phyloP scores from a whole-genome alignment of 2,797 vertebrate genomes.

The Glyptemys insculpta region DNA sequence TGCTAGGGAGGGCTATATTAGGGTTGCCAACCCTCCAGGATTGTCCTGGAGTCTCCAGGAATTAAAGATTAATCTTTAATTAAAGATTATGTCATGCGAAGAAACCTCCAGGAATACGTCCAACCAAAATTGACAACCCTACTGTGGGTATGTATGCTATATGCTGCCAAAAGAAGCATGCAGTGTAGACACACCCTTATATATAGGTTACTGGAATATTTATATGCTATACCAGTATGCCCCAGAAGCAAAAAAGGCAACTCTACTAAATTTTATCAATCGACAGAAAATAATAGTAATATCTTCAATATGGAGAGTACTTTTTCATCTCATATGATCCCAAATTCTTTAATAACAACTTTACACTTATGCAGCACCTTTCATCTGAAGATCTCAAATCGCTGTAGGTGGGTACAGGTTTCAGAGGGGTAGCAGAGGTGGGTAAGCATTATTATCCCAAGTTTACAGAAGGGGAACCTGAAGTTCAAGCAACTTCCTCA shows the following conservation, averaged over 20 bases:
- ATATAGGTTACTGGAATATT: fast-evolving
- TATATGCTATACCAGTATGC: fast-evolving
- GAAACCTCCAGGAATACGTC: no score
- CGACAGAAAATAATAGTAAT: fast-evolving
- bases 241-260: background rate
- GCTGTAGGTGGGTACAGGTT: fast-evolving
- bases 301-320: background rate
- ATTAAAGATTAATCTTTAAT: no score
- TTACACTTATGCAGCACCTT: background rate
- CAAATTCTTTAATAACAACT: background rate
- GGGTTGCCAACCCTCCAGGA: no score
- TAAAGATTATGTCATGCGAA: no score
- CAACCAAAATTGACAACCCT: no score
- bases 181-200: background rate
- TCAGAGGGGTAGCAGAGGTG: background rate
- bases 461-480: background rate
- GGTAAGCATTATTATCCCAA: background rate
- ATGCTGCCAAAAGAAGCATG: background rate
- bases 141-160: background rate
- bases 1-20: background rate
- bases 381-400: background rate
- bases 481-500: fast-evolving
- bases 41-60: no score
- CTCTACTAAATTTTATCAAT: background rate
- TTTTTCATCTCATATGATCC: background rate